phyloP scores from a whole-genome alignment of 2,113 vertebrate genomes.

The Rhadina sibilatrix region DNA sequence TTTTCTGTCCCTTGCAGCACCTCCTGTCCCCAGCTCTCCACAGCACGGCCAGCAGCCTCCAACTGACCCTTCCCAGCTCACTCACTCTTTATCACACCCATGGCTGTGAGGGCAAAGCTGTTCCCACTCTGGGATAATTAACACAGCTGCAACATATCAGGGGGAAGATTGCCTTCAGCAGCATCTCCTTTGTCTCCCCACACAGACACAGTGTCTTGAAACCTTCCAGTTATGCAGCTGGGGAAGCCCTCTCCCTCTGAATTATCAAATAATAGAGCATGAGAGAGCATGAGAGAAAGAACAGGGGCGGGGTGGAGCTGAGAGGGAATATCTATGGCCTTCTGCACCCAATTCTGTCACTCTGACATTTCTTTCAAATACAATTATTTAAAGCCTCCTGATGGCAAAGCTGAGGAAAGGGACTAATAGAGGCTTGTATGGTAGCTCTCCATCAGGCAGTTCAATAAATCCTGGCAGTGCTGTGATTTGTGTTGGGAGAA shows the following conservation, averaged over 20 bases:
- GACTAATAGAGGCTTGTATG: constrained; percentile 42
- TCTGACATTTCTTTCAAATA: constrained; percentile 62
- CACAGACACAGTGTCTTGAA: background rate
- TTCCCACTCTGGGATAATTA: too few species aligned
- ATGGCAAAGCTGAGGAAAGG: constrained; percentile 59
- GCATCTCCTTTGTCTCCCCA: too few species aligned
- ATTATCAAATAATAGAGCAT: constrained; percentile 3
- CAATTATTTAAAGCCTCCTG: constrained; percentile 64
- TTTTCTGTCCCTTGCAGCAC: too few species aligned
- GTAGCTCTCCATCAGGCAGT: constrained; percentile 50
- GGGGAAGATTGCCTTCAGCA: too few species aligned
- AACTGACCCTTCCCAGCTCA: too few species aligned
- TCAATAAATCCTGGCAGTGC: constrained; percentile 62
- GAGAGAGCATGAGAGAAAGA: background rate
- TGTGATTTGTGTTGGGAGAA: constrained; percentile 58
- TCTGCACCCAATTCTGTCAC: constrained; percentile 37
- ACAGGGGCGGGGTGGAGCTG: background rate
- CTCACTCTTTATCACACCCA: too few species aligned
- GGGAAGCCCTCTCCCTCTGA: constrained; percentile 14
- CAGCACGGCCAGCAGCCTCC: too few species aligned
- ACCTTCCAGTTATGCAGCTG: background rate
- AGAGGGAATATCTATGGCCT: constrained; percentile 8
- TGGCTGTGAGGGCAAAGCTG: too few species aligned
- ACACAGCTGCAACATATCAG: too few species aligned
- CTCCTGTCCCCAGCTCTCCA: too few species aligned